Evolutionary conservation across 2,888 invertebrate genomes (phyloP), one percentile per base, ranked within the genome.

Genomic region (Athripsodes cinereus): DNA sequence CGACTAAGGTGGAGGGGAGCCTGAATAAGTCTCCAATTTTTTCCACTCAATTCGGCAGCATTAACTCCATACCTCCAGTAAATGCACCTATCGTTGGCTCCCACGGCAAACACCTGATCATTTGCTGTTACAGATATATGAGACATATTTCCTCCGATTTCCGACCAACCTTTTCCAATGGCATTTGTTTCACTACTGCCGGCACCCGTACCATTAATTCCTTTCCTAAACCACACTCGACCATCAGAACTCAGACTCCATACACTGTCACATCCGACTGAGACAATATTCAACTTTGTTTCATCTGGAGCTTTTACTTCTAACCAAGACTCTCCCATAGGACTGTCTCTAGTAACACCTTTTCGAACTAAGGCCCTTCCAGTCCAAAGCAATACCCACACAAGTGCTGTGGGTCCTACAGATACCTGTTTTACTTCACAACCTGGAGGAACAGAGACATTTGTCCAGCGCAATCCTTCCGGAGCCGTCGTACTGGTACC

Each of bases 51-150:
- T 74, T 91, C 90, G 6, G 85, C 80, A 11, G 81, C 73, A 22
- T 83, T 84, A 3, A 92, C 86, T 21, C 91, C 90, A 66, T 84
- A 85, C 55, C 94, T 79, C 73, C 88, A 87, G 71, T 92, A 93
- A 58, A 92, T 80, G 64, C 85, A 80, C 61, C 92, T 85, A 73
- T 94, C 93, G 63, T 87, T 84, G 48, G 86, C 84, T 5, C 93
- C 92, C 65, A 94, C 85, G 11, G 88, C 93, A 81, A 92, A 92
- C 10, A 90, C 86, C 81, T 95, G 94, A 75, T 95, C 93, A 74
- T 91, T 91, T 13, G 86, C 81, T 31, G 92, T 88, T 57, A 94
- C 88, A n/a, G 92, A 88, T 50, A 95, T 81, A 68, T 88, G 80
- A 20, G 85, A 81, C 84, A 95, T 89, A 70, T 86, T 84, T 49